Evolutionary conservation across 1,140 invertebrate species (phyloP), one percentile per base, ranked within the genome.

Genomic region (Melipona quadrifasciata): DNA sequence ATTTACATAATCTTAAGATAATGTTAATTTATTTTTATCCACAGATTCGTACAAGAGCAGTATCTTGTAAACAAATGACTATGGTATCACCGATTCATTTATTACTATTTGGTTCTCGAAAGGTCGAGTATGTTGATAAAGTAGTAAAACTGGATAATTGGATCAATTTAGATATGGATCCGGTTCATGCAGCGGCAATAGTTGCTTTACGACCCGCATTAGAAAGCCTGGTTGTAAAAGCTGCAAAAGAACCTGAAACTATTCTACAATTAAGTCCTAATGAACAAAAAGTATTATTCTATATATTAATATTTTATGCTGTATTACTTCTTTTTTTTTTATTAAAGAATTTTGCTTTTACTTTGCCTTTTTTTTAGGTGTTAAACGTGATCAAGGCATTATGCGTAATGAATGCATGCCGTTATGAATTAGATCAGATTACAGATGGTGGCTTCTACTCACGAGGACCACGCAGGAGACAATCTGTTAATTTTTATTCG

Each of bases 41-140:
- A 2, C 24, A 97, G 96, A 98, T 99, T 71, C 96, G 99, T 77
- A 99, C 99, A 0, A 95, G 98, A 87, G 98, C 99, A 12, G 98
- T 99, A n/a, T 98, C 98, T 24, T 99, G 98, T 93, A 99, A 99
- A 93, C 98, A 99, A 95, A 97, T 99, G 96, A 98, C 98, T 0
- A 99, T 99, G 98, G 97, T 99, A 2, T 97, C 98, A 3, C 98
- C 99, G 0, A 93, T 99, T 83, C 99, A 99, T 94, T 94, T 99
- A 11, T 93, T 99, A 84, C 93, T 99, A 12, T 99, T 99, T 95
- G 99, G 97, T 10, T 97, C 96, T 55, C 95, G 97, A n/a, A 98
- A 98, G 95, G 97, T 99, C 3, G 98, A 98, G 92, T 94, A 91
- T 90, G 92, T 97, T n/a, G 96, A 97, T 81, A 95, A 95, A 47